Base-by-base conservation (phyloP, 2,113 vertebrate species). In the Diadophis punctatus region DNA sequence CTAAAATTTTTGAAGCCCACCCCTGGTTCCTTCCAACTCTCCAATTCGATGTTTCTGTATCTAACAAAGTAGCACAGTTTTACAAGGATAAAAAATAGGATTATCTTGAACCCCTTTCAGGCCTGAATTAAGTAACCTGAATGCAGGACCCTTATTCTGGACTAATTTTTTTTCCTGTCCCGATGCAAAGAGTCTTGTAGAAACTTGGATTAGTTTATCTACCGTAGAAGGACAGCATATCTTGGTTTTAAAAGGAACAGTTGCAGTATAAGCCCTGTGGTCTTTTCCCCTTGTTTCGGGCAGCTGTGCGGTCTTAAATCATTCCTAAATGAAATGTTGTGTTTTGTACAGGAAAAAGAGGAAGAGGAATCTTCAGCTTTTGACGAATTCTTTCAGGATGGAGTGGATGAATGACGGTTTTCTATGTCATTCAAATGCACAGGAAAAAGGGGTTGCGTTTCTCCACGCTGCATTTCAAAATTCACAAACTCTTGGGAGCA, bases 311-410 rank as follows among this genome's bases (percentile, higher is more conserved):
- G 4, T 3, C 25, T 58, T 60, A 39, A 85, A 91, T 3, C n/a
- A 49, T 2, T 8, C 63, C n/a, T 20, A 43, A 10, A 43, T 12
- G 87, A 89, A 39, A 30, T 87, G 51, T 87, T 91, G 90, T 90
- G 55, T 25, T 91, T 96, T 39, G 87, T 58, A 88, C 95, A 99
- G 98, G 98, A 98, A 46, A 18, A 91, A 2, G 98, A 98, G 23
- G 98, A 98, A 52, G 98, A 98, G 1, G 94, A 94, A 3, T 96
- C 98, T 60, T 92, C 97, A 8, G 97, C 98, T 93, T 98, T 98
- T 92, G 98, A 99, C 63, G 98, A 98, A 87, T 97, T 97, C 93
- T 99, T 99, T 95, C 98, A 96, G 92, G 96, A 96, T 51, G 80
- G 18, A 49, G 95, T 88, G 51, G 96, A 95, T 89, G 97, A 97